Evolutionary conservation across 2,797 vertebrate species (phyloP).

Genomic region (Etheostoma nigrum): DNA sequence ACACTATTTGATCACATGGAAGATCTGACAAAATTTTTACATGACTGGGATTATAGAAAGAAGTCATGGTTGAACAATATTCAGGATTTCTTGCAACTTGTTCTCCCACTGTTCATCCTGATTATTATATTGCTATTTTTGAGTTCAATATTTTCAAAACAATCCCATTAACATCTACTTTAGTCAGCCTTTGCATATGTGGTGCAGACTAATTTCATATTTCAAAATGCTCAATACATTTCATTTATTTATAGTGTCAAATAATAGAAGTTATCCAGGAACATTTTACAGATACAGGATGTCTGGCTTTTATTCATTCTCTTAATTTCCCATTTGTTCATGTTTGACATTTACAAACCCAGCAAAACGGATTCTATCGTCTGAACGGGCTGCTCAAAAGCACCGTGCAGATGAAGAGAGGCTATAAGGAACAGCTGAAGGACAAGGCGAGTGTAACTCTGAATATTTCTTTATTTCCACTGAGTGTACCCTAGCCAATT

Average conservation of each 20-base stretch:
- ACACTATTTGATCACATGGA: conserved; percentile 2
- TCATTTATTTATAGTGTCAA: no score
- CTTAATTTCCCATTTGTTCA: conserved; percentile 10
- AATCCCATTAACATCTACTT: background rate
- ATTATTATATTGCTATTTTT: background rate
- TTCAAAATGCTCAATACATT: background rate
- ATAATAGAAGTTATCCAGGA: no score
- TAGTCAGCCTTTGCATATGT: background rate
- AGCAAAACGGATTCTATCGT: background rate
- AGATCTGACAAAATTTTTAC: background rate
- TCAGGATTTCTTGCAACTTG: background rate
- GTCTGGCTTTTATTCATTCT: background rate
- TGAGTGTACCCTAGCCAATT: background rate
- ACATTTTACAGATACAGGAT: no score
- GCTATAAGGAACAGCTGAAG: background rate
- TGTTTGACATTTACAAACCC: conserved; percentile 3
- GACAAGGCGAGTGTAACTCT: background rate
- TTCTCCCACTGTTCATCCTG: background rate
- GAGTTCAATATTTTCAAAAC: background rate
- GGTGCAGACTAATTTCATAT: background rate
- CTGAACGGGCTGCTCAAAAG: background rate
- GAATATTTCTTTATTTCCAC: no score
- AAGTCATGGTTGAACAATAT: background rate
- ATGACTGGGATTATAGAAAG: background rate
- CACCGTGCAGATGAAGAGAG: background rate